These are phyloP conservation scores for Drosophila quadrilineata DNA, from an alignment of 1,140 invertebrate genomes.

Conservation along the genomic window DNA sequence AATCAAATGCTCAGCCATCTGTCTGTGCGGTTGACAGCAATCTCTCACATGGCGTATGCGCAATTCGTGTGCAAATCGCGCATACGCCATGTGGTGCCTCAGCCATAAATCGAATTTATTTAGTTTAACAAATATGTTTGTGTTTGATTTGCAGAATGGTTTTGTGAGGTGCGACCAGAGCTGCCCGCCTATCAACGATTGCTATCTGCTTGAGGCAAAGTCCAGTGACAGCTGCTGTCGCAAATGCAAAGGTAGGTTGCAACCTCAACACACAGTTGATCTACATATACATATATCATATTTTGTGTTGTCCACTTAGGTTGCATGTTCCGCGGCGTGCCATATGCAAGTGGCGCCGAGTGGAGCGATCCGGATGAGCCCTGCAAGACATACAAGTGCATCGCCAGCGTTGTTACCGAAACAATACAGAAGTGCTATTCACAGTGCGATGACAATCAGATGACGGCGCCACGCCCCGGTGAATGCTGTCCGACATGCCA, in stretches of 20 bases:
- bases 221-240: conserved; percentile 85
- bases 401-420: conserved; percentile 92
- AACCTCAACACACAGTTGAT: not conserved
- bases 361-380: conserved; percentile 88
- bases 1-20: conserved; percentile 38
- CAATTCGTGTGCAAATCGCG: conserved; percentile 49
- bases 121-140: not conserved
- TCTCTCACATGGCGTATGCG: conserved; percentile 46
- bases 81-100: conserved; percentile 39
- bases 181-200: conserved; percentile 87
- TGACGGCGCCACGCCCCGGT: conserved; percentile 86
- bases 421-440: conserved; percentile 90
- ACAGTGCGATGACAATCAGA: conserved; percentile 86
- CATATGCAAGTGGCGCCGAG: conserved; percentile 88
- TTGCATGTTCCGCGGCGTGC: conserved; percentile 87
- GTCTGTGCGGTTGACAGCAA: conserved; percentile 48
- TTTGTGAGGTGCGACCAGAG: conserved; percentile 86
- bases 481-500: conserved; percentile 93
- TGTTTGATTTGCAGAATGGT: conserved; percentile 85
- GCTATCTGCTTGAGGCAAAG: conserved; percentile 85
- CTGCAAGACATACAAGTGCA: conserved; percentile 88
- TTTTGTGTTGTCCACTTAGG: conserved; percentile 82
- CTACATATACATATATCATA: not conserved
- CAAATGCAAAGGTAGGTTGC: conserved; percentile 86
- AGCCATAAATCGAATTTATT: conserved; percentile 30